Conservation (phyloP, 2,113 vertebrate genomes). For the Hippocampus abdominalis region DNA sequence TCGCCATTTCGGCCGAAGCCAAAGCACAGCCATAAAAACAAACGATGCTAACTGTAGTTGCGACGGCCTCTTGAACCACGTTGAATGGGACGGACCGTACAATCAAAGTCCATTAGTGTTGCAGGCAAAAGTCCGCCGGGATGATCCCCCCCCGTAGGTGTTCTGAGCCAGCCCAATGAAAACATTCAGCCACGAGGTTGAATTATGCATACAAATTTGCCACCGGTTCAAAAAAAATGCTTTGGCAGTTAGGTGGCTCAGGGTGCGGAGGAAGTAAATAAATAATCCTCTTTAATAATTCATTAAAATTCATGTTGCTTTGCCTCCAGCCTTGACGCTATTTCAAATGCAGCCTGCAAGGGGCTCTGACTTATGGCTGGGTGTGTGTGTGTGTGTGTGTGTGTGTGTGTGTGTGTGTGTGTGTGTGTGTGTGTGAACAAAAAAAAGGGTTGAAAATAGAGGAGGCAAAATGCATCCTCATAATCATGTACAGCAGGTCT, state of each 20-base stretch:
- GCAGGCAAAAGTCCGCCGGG: slow-evolving; percentile 24
- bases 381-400: slow-evolving; percentile 26
- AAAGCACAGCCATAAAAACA: slow-evolving; percentile 32
- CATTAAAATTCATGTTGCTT: slow-evolving; percentile 73
- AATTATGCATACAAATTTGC: slow-evolving; percentile 68
- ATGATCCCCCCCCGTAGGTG: slow-evolving; percentile 34
- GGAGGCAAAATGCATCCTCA: slow-evolving; percentile 4
- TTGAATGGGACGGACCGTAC: slow-evolving; percentile 14
- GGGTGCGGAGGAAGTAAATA: slow-evolving; percentile 72
- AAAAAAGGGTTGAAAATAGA: slow-evolving; percentile 38
- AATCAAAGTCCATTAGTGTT: slow-evolving; percentile 41
- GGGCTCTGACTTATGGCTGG: slow-evolving; percentile 47
- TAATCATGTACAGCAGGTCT: slow-evolving; percentile 17
- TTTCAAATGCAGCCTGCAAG: slow-evolving; percentile 70
- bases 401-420: background rate
- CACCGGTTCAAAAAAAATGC: slow-evolving; percentile 60
- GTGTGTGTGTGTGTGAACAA: slow-evolving; percentile 17
- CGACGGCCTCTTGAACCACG: slow-evolving; percentile 15
- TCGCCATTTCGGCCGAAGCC: slow-evolving; percentile 43
- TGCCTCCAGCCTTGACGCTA: slow-evolving; percentile 68
- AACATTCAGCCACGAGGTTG: slow-evolving; percentile 53
- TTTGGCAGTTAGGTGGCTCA: slow-evolving; percentile 70
- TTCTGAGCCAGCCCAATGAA: slow-evolving; percentile 44
- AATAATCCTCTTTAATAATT: slow-evolving; percentile 76
- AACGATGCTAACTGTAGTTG: slow-evolving; percentile 30